phyloP scores from a whole-genome alignment of 2,888 invertebrate genomes.

The Ephialtes manifestator region DNA sequence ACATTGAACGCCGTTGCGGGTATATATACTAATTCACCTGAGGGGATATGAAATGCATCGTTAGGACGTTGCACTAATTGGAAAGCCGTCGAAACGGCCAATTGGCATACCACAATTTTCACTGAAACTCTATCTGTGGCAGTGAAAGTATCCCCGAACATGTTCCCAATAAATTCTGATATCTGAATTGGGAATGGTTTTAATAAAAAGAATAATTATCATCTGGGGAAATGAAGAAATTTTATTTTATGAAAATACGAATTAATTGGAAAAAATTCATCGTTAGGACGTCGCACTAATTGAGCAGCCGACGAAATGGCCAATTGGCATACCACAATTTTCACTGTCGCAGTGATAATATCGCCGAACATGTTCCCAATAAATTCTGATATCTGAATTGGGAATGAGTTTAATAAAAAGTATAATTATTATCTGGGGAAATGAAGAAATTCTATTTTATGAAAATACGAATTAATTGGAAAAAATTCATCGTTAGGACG shows the following conservation, averaged over 20 bases:
- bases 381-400: too few species aligned
- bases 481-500: constrained; percentile 16
- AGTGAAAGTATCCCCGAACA: background rate
- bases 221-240: too few species aligned
- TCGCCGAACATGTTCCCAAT: background rate
- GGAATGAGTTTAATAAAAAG: too few species aligned
- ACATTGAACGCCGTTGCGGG: constrained; percentile 14
- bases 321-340: background rate
- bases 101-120: background rate
- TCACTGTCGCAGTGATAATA: background rate
- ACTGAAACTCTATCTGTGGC: background rate
- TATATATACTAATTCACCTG: constrained; percentile 12
- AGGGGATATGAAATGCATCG: constrained; percentile 2
- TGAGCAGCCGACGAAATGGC: background rate
- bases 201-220: too few species aligned
- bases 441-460: too few species aligned
- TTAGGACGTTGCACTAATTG: constrained; percentile 11
- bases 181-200: too few species aligned
- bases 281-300: constrained; percentile 11
- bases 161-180: background rate
- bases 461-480: too few species aligned
- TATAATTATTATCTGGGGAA: too few species aligned
- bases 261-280: too few species aligned
- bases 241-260: too few species aligned
- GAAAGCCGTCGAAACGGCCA: background rate